Base-by-base conservation (phyloP, 2,888 invertebrate species). In the Rhyacophila evoluta region DNA sequence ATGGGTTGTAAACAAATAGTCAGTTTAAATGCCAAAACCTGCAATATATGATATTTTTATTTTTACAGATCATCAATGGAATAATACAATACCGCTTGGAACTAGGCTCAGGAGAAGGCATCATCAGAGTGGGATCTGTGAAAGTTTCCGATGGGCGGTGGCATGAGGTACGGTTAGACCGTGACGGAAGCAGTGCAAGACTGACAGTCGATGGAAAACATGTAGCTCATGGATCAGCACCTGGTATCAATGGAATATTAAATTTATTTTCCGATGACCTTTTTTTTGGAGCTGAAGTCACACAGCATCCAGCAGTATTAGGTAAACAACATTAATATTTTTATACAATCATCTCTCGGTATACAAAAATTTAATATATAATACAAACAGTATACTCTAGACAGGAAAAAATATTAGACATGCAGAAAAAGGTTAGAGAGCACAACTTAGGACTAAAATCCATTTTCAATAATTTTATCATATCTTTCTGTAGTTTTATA, bases 101-200 rank as follows among this genome's bases (percentile, higher is more conserved):
- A 84, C 90, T 96, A 78, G 97, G 97, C 1, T 95, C 94, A 80
- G 97, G 97, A 0, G 95, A 95, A 85, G 96, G 95, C 1, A 87
- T 94, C 39, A 93, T 95, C 0, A 89, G 93, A 72, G 93, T 94
- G 0, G 92, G 93, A 33, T 93, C 93, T 78, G 89, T 93, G n/a
- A 92, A 92, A 84, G 91, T 96, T n/a, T 93, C 94, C 29, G 96
- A 97, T 85, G 96, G 96, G 3, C 91, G 92, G 83, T 97, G 97
- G 97, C 97, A 97, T 86, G 92, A 93, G 83, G 91, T 93, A 29
- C 91, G 92, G 75, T 87, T 96, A 25, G 94, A 95, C 84, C 89
- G 95, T 0, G 92, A 93, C 74, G 92, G 93, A 5, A 94, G 93
- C 84, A 92, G 91, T 84, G 94, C 94, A 0, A 91, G 92, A 76